Base-by-base conservation (phyloP, 2,888 invertebrate genomes). In the Blastobasis lacticolella region DNA sequence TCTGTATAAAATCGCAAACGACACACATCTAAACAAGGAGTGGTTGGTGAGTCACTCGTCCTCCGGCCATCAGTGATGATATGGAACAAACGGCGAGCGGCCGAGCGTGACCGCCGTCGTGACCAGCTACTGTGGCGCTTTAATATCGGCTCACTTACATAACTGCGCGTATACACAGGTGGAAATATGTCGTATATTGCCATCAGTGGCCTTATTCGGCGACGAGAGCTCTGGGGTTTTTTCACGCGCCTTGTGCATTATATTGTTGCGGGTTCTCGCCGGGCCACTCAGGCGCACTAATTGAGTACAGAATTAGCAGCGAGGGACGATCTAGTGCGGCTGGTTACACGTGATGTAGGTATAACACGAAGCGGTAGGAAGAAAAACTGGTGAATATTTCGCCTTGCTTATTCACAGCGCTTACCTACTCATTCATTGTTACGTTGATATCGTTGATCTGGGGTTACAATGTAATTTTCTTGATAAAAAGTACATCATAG, bases 21-120 rank as follows among this genome's bases (percentile, higher is more conserved):
- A 23, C 23, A 23, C 23, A 23, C 23, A 23, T 23, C 23, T 23
- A 23, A 23, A 23, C 23, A 23, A 54, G 64, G 69, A 69, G 69
- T 63, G 71, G 65, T 64, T 51, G 72, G 64, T 78, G 78, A 79
- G 76, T 81, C 81, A 81, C 77, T 81, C 78, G 74, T 78, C 75
- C 77, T 77, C 69, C 61, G 57, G 66, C 68, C 77, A 23, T 23
- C 23, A 23, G 23, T 23, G 67, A 75, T 73, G 69, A 69, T 69
- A 76, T 75, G 70, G 75, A 76, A 75, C 75, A 71, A 74, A 75
- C 69, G 62, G 62, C 62, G 59, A 62, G 62, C 71, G 72, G 67
- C 73, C 71, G 64, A 75, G 71, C 80, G 76, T 78, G 71, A 63
- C 76, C 67, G 62, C 57, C 76, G 68, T 76, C 82, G 83, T 82